Evolutionary conservation across 2,797 vertebrate genomes (phyloP), one percentile per base, ranked within the genome.

Genomic region (Artibeus lituratus): DNA sequence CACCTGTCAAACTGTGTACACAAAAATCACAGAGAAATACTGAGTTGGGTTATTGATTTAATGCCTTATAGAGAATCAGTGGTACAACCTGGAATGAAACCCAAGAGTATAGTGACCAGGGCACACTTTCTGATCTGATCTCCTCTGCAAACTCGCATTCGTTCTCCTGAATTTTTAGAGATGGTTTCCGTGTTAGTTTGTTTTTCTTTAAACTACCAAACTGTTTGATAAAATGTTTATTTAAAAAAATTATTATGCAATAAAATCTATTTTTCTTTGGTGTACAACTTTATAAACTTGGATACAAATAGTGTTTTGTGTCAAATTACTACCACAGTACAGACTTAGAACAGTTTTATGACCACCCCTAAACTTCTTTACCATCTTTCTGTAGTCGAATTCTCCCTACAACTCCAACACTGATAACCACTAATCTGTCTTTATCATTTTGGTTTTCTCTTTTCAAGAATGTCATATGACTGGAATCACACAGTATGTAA

Each of bases 141-240:
- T 59, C 22, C 37, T 78, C 59, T 53, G 65, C 37, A 81, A 35
- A 67, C 24, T 57, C 78, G 84, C 18, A 81, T 81, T 94, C 32
- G 82, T 91, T 84, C 51, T 42, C 57, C 42, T 90, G 84, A 87
- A n/a, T 89, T 78, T 95, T 92, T 92, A 57, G 32, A 74, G 10
- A 39, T 51, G 87, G 7, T 90, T 94, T 77, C 10, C 11, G 69
- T 92, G 21, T 70, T 87, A 47, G 24, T 55, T 82, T 53, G 4
- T 47, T 42, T 90, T 83, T 94, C 18, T 69, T 90, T 78, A 88
- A 93, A 65, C 47, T 77, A 7, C 73, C 51, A 47, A 57, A 32
- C 39, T 87, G 35, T 73, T 73, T 80, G 21, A 51, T 19, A 74
- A 37, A 39, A 49, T 51, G 51, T 74, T 84, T 59, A 39, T n/a